phyloP scores from a whole-genome alignment of 2,888 invertebrate genomes.

The Eucera pruinosa region DNA sequence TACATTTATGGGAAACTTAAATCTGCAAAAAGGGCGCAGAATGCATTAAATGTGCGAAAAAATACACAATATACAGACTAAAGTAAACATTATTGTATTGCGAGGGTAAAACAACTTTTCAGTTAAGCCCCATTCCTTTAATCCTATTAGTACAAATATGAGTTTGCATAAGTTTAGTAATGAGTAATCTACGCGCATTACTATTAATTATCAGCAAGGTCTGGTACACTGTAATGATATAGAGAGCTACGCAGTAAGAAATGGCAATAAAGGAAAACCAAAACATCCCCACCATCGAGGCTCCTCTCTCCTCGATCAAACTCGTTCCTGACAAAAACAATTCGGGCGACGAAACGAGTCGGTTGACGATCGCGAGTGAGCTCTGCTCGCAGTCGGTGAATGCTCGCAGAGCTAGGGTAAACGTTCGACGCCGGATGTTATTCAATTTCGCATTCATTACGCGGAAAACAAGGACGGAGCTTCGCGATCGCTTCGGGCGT shows the following conservation, averaged over 20 bases:
- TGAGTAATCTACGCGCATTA: too few species aligned
- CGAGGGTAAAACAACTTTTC: too few species aligned
- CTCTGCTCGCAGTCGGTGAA: slow-evolving; percentile 12
- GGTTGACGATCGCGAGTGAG: not conserved
- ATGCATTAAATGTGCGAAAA: too few species aligned
- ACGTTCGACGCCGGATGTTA: slow-evolving; percentile 61
- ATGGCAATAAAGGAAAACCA: not conserved
- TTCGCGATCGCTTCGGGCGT: slow-evolving; percentile 57
- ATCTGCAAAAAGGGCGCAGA: too few species aligned
- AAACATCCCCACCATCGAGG: not conserved
- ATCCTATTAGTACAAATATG: too few species aligned
- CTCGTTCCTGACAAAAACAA: not conserved
- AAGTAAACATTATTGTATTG: too few species aligned
- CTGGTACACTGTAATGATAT: not conserved
- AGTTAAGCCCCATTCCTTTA: too few species aligned
- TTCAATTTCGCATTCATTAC: slow-evolving; percentile 69
- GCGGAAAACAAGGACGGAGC: slow-evolving; percentile 56
- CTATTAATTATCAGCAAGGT: too few species aligned
- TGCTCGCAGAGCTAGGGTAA: slow-evolving; percentile 46
- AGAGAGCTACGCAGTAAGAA: not conserved
- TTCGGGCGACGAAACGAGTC: not conserved
- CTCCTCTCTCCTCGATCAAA: not conserved
- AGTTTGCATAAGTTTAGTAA: too few species aligned
- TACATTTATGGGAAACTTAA: too few species aligned
- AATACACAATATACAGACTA: too few species aligned